These are phyloP conservation scores for Osedax frankpressi DNA, from an alignment of 2,888 invertebrate species.

Conservation along the genomic window DNA sequence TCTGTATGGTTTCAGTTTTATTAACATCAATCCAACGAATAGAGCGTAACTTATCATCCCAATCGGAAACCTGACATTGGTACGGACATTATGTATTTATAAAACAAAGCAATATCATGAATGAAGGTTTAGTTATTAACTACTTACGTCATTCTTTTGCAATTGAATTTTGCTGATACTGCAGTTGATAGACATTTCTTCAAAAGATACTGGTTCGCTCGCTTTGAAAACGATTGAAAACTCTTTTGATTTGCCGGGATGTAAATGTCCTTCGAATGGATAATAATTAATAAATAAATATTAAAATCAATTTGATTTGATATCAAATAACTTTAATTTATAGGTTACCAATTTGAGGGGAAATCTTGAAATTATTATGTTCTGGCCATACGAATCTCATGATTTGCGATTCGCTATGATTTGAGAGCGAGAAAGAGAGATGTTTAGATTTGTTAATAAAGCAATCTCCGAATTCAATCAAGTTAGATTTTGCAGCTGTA, in stretches of 20 bases:
- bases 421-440: slow-evolving; percentile 41
- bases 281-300: not conserved
- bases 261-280: slow-evolving; percentile 38
- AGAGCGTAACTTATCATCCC: slow-evolving; percentile 45
- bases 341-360: slow-evolving; percentile 40
- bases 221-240: slow-evolving; percentile 50
- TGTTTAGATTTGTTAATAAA: slow-evolving; percentile 40
- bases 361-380: slow-evolving; percentile 47
- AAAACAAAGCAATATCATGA: not conserved
- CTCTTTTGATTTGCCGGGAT: slow-evolving; percentile 47
- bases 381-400: slow-evolving; percentile 41
- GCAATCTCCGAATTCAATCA: slow-evolving; percentile 44
- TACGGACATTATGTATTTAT: not conserved
- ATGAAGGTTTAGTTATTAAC: not conserved
- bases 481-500: slow-evolving; percentile 43
- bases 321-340: not conserved
- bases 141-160: slow-evolving; percentile 35
- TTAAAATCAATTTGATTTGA: not conserved
- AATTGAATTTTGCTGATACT: slow-evolving; percentile 40
- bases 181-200: slow-evolving; percentile 35
- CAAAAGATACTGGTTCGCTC: slow-evolving; percentile 40
- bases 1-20: slow-evolving; percentile 26
- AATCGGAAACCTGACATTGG: slow-evolving; percentile 35
- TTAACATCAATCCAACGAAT: slow-evolving; percentile 44
- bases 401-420: slow-evolving; percentile 40